Base-by-base conservation (phyloP, 2,797 vertebrate genomes). In the Trematomus bernacchii region DNA sequence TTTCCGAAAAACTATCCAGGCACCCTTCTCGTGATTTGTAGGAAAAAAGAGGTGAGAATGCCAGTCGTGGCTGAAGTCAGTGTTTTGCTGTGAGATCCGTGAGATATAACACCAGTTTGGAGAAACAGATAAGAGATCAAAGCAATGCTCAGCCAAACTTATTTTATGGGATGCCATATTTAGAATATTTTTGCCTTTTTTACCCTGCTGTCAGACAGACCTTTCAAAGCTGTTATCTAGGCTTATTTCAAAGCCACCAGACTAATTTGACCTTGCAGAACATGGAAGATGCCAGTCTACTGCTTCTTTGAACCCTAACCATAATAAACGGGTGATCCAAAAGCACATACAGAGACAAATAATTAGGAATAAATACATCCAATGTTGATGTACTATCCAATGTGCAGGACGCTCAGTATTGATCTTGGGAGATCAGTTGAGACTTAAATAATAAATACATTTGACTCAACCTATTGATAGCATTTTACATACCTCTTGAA, bases 71-170 rank as follows among this genome's bases (percentile, higher is more conserved):
- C 27, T 51, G 54, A 37, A 58, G 69, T 69, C 66, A 23, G 55
- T 58, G 61, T 30, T 71, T 72, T 54, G 48, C 66, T 52, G 10
- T 7, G 66, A 76, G 61, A 54, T 44, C 67, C 74, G 66, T 74
- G 69, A 79, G 74, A 65, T 66, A 80, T 71, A 78, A 80, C 71
- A 73, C 30, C 30, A 30, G 3, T 3, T 30, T 30, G 30, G 30
- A 30, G 30, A 30, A 30, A 30, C 30, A 3, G 30, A 30, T 30
- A 30, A 30, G 30, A 30, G 30, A 30, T 30, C 30, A 30, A 4
- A 30, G 30, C 30, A 30, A 30, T 30, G 30, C 6, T 30, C 30
- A 30, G 30, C 30, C 1, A 30, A 30, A 30, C 30, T 6, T 30
- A 30, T 30, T 30, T 30, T 30, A 6, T 30, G 3, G 30, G 30